These are phyloP conservation scores for Microtus ochrogaster DNA, from an alignment of 2,113 vertebrate species.

Conservation along the genomic window DNA sequence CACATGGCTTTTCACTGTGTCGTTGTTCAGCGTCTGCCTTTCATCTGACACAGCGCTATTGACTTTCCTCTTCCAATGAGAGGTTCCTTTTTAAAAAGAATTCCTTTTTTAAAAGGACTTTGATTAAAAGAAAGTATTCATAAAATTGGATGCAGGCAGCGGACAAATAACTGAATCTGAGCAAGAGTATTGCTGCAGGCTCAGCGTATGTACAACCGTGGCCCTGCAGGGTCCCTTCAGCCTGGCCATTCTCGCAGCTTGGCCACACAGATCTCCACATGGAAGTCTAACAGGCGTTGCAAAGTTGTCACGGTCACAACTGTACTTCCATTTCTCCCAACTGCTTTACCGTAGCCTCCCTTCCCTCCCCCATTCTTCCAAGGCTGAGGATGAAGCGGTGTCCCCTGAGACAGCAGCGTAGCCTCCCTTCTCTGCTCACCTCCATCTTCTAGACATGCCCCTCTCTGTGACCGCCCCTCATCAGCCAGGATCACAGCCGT, in stretches of 20 bases:
- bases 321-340: rapidly evolving
- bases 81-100: not conserved
- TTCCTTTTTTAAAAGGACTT: not conserved
- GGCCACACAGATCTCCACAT: rapidly evolving
- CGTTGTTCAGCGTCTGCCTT: not conserved
- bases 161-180: not conserved
- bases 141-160: not conserved
- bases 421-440: not conserved
- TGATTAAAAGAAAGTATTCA: not conserved
- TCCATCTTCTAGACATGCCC: not conserved
- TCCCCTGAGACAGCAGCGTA: rapidly evolving
- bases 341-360: rapidly evolving
- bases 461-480: not conserved
- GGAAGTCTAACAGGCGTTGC: not conserved
- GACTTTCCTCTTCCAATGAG: not conserved
- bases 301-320: rapidly evolving
- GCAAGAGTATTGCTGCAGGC: rapidly evolving
- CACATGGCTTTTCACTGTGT: not conserved
- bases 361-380: not conserved
- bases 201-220: rapidly evolving
- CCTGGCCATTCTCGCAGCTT: not conserved
- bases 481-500: rapidly evolving
- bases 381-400: not conserved
- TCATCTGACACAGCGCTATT: not conserved
- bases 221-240: not conserved